Base-by-base conservation (phyloP, 92 coral and sea anemone species). In the Chrysogorgia sp. region DNA sequence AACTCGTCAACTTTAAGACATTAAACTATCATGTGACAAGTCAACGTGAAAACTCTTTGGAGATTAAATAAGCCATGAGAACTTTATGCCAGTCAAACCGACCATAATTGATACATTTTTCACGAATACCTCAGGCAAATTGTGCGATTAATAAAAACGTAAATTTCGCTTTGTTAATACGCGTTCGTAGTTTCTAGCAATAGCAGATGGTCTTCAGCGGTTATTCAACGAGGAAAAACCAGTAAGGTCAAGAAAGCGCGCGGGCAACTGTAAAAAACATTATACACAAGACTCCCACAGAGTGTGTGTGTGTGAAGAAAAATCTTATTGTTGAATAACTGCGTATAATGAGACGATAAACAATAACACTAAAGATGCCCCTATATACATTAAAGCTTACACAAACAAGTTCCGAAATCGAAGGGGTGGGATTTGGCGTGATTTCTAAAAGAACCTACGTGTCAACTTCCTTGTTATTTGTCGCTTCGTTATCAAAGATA, bases 201-300 rank as follows among this genome's bases (percentile, higher is more conserved):
- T 50, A 50, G 35, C 79, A 72, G 79, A 72, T 72, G 79, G 79
- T 55, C 21, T 47, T 72, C 79, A 72, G 23, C 14, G 59, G 79
- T 72, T 53, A 3, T n/a, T 10, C 40, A 50, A 71, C 31, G 7
- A 52, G 64, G 49, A 31, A 72, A 0, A 49, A 43, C n/a, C n/a
- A n/a, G 76, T 10, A 30, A 69, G 32, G 12, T 8, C 32, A 72
- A 0, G 10, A 53, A 53, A 2, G 63, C n/a, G n/a, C n/a, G n/a
- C n/a, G 32, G 10, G 17, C 79, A 55, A 72, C 79, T 72, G 79
- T 72, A 40, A 72, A n/a, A 72, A 72, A 72, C 79, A 72, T 56
- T 32, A 50, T 32, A 13, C 29, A 0, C 20, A n/a, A n/a, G 66
- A 25, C 79, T 53, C 79, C 79, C 65, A 72, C 79, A 35, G 60